phyloP scores from a whole-genome alignment of 2,888 invertebrate species.

The Gnatocerus cornutus region DNA sequence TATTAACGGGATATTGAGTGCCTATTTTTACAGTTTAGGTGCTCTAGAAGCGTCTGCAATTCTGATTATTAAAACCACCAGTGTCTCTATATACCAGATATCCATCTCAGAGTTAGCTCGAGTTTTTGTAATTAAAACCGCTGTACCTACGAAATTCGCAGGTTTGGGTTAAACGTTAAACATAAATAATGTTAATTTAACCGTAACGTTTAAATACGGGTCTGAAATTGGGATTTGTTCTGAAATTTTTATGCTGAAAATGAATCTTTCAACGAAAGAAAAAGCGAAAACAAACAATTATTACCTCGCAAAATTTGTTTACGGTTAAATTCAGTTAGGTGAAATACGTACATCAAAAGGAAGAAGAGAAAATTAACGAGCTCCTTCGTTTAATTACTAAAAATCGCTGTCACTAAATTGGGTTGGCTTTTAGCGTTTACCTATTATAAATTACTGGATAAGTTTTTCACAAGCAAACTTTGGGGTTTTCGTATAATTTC shows the following conservation, averaged over 20 bases:
- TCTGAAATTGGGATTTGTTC: constrained; percentile 14
- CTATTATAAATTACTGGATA: constrained; percentile 33
- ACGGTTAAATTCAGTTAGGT: constrained; percentile 29
- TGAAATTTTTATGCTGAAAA: constrained; percentile 23
- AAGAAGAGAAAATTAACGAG: constrained; percentile 34
- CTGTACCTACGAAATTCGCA: too few species aligned
- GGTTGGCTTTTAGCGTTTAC: constrained; percentile 37
- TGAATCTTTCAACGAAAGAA: constrained; percentile 15
- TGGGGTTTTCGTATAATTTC: constrained; percentile 22
- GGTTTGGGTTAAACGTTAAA: neutral
- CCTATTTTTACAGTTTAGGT: too few species aligned
- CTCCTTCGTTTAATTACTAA: constrained; percentile 41
- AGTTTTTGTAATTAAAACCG: too few species aligned
- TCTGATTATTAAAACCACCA: too few species aligned
- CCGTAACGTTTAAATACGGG: constrained; percentile 8
- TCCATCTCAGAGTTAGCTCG: too few species aligned
- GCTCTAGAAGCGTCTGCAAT: too few species aligned
- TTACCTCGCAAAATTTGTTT: constrained; percentile 19
- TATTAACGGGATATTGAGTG: too few species aligned
- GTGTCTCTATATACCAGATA: too few species aligned
- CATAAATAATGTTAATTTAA: neutral
- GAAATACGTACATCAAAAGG: constrained; percentile 39
- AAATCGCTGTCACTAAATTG: constrained; percentile 35
- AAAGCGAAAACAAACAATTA: constrained; percentile 34
- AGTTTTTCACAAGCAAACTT: constrained; percentile 30